Percentiles rank a stretch among this genome's conserved stretches.
Conservation (phyloP, 2,797 vertebrate genomes). For the Gallirallus australis region DNA sequence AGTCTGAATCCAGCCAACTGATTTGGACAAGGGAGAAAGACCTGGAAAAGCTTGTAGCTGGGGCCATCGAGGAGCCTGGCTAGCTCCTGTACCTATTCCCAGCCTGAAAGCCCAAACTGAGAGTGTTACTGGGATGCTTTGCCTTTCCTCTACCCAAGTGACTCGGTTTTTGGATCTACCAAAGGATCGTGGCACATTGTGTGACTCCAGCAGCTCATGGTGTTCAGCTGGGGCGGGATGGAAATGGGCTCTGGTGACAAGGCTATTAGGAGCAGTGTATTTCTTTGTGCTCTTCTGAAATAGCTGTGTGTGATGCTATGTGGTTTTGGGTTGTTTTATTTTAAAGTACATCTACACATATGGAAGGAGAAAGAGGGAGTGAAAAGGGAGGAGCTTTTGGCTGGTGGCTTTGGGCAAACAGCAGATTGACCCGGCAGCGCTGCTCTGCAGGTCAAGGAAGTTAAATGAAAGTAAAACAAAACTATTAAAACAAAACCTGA, state of each 20-base stretch:
- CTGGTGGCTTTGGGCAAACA: background rate
- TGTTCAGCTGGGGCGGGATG: background rate
- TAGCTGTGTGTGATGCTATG: background rate
- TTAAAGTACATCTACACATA: background rate
- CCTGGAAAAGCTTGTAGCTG: background rate
- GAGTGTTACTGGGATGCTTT: rapidly evolving
- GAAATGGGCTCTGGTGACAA: background rate
- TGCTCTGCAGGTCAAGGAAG: background rate
- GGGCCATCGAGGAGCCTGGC: background rate
- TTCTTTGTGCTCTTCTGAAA: background rate
- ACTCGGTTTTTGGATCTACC: rapidly evolving
- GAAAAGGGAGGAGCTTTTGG: background rate
- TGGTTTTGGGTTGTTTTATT: rapidly evolving
- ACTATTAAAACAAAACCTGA: background rate
- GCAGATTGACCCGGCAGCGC: background rate
- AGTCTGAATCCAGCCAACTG: background rate
- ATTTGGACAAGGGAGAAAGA: background rate
- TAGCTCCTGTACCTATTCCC: background rate
- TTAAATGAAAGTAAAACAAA: background rate
- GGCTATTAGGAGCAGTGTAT: background rate
- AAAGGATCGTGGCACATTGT: rapidly evolving
- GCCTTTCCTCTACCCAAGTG: background rate
- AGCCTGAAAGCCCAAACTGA: background rate
- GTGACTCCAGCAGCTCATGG: background rate
- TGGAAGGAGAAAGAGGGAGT: background rate